phyloP scores from a whole-genome alignment of 2,888 invertebrate genomes.

The Ichneumoninae sp. region DNA sequence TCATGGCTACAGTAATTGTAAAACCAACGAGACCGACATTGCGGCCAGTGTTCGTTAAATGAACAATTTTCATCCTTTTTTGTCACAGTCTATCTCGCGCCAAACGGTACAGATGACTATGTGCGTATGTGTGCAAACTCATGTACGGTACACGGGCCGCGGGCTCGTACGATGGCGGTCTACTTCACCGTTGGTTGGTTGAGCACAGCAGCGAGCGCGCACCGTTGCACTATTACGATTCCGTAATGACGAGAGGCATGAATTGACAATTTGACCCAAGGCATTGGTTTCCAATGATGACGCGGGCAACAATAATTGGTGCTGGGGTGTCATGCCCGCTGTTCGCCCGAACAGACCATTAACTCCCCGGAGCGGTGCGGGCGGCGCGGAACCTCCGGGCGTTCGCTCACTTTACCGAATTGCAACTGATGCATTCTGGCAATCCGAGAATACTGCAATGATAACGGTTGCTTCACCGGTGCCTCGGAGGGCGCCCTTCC shows the following conservation, averaged over 20 bases:
- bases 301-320: slow-evolving; percentile 72
- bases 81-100: too few relatives aligned
- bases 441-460: slow-evolving; percentile 54
- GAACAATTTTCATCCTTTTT: too few relatives aligned
- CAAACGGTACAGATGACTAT: not conserved
- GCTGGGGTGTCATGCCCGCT: slow-evolving; percentile 62
- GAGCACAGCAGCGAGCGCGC: slow-evolving; percentile 29
- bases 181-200: not conserved
- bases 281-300: slow-evolving; percentile 74
- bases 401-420: slow-evolving; percentile 46
- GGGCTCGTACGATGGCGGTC: not conserved
- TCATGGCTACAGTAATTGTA: too few relatives aligned
- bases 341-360: slow-evolving; percentile 57
- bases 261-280: slow-evolving; percentile 81
- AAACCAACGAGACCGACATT: too few relatives aligned
- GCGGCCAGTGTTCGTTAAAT: too few relatives aligned
- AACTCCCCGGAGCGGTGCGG: slow-evolving; percentile 18
- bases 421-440: slow-evolving; percentile 47
- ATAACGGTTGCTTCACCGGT: slow-evolving; percentile 12
- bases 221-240: slow-evolving; percentile 66
- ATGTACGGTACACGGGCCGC: not conserved
- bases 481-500: slow-evolving; percentile 3
- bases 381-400: slow-evolving; percentile 22
- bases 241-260: slow-evolving; percentile 81
- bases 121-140: slow-evolving; percentile 7